Evolutionary conservation across 2,797 vertebrate species (phyloP), one percentile per base, ranked within the genome.

Genomic region (Myotis pilosus): DNA sequence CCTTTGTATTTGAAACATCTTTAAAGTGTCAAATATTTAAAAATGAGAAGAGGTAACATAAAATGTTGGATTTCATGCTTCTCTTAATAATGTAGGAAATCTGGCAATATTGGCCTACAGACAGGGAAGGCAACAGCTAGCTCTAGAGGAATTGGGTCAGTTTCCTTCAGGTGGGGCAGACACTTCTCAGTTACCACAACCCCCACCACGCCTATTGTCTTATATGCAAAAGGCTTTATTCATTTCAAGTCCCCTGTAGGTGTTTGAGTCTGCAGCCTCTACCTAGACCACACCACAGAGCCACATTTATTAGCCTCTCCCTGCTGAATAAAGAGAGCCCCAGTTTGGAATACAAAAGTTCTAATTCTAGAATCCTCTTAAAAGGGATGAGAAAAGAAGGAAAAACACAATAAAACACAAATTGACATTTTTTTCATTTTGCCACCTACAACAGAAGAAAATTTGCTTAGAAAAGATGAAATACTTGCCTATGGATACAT

Each of bases 401-500:
- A 76, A 78, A 28, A 36, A 2, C 36, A 36, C 36, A 36, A 49
- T 28, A 85, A 85, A 0, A 10, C 1, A 10, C 1, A 44, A 8
- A 3, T 74, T 64, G 44, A 51, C 44, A 51, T 66, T 25, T 91
- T 60, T 74, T 16, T 41, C 36, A 57, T 89, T 7, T 47, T 83
- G 20, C 44, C 71, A 36, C 12, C 2, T n/a, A 49, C 4, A 55
- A 6, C 15, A n/a, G 25, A 76, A 87, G 17, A 91, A 51, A 20
- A 6, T 75, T 30, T 71, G 19, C n/a, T 80, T 85, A 41, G 64
- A 84, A 90, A 93, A 95, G 41, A 75, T 74, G 19, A 88, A 69
- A 86, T 13, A 17, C 4, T 57, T 90, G 28, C 8, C 20, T 81
- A 16, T 51, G 57, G 62, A 76, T 69, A 19, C 30, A 25, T 49